Conservation (phyloP, 2,113 vertebrate species). For the Nibea coibor region DNA sequence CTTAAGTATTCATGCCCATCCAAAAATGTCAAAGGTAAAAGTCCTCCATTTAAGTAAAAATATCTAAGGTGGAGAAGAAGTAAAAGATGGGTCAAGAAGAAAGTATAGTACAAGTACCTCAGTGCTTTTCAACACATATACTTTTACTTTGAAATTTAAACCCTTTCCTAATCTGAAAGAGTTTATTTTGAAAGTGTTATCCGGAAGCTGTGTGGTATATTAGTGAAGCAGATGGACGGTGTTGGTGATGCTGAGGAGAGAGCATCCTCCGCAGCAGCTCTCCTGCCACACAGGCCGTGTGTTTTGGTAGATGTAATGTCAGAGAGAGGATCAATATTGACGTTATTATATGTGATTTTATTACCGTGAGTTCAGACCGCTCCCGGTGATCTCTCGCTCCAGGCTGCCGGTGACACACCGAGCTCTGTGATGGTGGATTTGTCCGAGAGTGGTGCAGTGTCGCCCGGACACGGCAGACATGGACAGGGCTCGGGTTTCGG, state of each 20-base stretch:
- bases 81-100: no score
- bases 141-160: slow-evolving; percentile 16
- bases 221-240: neutral
- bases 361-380: neutral
- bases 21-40: no score
- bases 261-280: slow-evolving; percentile 51
- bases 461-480: slow-evolving; percentile 47
- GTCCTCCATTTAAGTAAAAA: no score
- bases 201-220: slow-evolving; percentile 14
- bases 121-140: no score
- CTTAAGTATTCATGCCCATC: no score
- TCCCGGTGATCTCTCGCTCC: neutral
- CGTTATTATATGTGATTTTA: accelerated
- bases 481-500: slow-evolving; percentile 71
- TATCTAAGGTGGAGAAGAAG: no score
- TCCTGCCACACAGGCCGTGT: neutral
- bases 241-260: slow-evolving; percentile 70
- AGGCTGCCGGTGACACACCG: neutral
- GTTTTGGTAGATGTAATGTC: neutral
- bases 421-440: slow-evolving; percentile 70
- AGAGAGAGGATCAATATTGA: neutral
- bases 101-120: no score
- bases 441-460: slow-evolving; percentile 35
- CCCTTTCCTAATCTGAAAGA: neutral
- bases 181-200: slow-evolving; percentile 27